phyloP scores from a whole-genome alignment of 30 jellyfish, hydroid and myxozoan genomes.

The Aurelia coerulea region DNA sequence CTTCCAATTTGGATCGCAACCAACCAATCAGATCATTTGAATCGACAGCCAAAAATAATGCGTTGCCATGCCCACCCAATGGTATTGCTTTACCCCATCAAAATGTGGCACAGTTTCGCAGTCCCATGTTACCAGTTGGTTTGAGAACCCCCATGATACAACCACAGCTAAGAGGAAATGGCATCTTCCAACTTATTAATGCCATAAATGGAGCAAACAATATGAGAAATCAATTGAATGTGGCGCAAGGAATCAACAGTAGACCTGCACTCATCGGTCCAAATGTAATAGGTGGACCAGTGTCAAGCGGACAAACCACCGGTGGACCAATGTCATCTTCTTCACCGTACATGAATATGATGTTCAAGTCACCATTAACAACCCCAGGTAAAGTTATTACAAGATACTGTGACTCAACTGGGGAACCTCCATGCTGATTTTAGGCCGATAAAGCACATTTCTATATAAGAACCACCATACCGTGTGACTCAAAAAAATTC shows the following conservation, averaged over 20 bases:
- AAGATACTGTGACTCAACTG: no score
- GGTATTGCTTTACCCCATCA: conserved; percentile 43
- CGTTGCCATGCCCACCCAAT: conserved; percentile 12
- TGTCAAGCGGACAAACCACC: no score
- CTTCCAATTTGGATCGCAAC: background rate
- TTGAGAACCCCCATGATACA: conserved; percentile 48
- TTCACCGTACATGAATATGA: conserved; percentile 19
- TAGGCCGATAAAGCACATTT: no score
- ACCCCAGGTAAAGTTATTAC: background rate
- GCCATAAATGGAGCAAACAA: conserved; percentile 21
- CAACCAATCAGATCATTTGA: background rate
- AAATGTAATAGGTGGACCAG: no score
- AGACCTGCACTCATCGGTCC: no score
- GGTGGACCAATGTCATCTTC: background rate
- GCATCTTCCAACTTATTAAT: conserved; percentile 40
- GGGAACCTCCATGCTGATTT: no score
- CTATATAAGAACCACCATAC: no score
- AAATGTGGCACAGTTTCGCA: conserved; percentile 40
- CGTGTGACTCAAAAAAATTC: no score
- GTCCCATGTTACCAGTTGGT: conserved; percentile 4
- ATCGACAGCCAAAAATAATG: background rate
- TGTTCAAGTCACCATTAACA: conserved; percentile 7
- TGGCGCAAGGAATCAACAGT: no score
- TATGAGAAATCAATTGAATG: conserved; percentile 5
- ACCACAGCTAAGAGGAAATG: conserved; percentile 39